Evolutionary conservation across 2,797 vertebrate genomes (phyloP).

Genomic region (Notolabrus celidotus): DNA sequence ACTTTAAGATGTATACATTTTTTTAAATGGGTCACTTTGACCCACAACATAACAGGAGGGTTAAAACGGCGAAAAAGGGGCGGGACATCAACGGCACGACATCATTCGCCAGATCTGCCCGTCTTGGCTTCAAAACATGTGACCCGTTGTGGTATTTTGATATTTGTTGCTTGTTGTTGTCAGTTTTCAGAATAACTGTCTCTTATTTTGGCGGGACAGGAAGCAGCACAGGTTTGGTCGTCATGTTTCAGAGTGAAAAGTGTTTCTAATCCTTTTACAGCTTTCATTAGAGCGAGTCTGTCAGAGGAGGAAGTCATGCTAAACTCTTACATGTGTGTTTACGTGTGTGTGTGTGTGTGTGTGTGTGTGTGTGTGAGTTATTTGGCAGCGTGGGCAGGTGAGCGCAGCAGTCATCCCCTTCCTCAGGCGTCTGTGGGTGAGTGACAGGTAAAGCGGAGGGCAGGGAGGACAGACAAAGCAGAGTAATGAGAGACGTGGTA

Average conservation of each 20-base stretch:
- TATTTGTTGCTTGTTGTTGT: no score
- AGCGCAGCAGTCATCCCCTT: slow-evolving; percentile 18
- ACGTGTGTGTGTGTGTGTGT: background rate
- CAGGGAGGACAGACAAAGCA: slow-evolving; percentile 51
- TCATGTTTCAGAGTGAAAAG: background rate
- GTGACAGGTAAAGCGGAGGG: slow-evolving; percentile 67
- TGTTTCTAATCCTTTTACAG: slow-evolving; percentile 3
- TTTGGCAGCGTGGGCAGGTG: slow-evolving; percentile 11
- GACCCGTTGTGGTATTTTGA: no score
- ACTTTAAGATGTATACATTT: no score
- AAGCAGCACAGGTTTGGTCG: no score
- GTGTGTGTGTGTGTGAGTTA: background rate
- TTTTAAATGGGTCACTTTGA: no score
- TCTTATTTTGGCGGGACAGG: background rate
- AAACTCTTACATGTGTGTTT: background rate
- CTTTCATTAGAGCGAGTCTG: slow-evolving; percentile 5
- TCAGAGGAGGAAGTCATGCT: slow-evolving; percentile 15
- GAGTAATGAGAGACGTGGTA: slow-evolving; percentile 62
- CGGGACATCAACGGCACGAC: no score
- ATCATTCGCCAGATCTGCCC: no score
- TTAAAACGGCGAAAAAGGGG: no score
- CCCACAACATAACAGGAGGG: no score
- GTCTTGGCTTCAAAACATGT: no score
- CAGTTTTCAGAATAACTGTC: slow-evolving; percentile 1
- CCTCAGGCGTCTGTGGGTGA: slow-evolving; percentile 51